Percentiles rank a stretch among this genome's conserved stretches.
Evolutionary conservation across 2,888 invertebrate genomes (phyloP).

Genomic region (Dusona sp.): DNA sequence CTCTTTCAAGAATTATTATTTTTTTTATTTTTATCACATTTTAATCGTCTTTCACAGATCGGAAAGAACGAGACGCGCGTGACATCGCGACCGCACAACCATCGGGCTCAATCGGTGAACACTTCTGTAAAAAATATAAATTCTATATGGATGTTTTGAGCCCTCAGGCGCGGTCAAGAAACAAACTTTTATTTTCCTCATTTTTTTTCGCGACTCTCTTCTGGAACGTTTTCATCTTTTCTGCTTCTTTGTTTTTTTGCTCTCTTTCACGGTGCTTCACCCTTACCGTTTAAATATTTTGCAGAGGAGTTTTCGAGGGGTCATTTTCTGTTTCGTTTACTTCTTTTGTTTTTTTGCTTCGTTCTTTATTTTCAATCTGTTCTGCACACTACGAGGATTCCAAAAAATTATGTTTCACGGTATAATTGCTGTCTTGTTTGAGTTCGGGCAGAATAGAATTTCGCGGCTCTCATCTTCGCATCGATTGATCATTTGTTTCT

Average conservation of each 20-base stretch:
- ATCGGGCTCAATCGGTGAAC: slow-evolving; percentile 83
- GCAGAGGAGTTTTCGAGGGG: slow-evolving; percentile 70
- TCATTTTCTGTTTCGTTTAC: slow-evolving; percentile 38
- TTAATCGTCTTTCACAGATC: slow-evolving; percentile 81
- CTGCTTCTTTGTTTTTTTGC: slow-evolving; percentile 51
- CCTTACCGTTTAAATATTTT: slow-evolving; percentile 65
- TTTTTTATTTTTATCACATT: slow-evolving; percentile 74
- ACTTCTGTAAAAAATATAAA: slow-evolving; percentile 84
- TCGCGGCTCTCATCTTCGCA: slow-evolving; percentile 73
- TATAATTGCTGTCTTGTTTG: slow-evolving; percentile 37
- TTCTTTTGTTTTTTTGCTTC: background rate
- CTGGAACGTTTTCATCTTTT: slow-evolving; percentile 67
- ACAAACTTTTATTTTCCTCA: slow-evolving; percentile 73
- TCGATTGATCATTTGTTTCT: slow-evolving; percentile 71
- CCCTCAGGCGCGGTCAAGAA: slow-evolving; percentile 77
- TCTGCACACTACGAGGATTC: slow-evolving; percentile 65
- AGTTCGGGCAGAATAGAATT: slow-evolving; percentile 72
- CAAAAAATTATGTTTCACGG: slow-evolving; percentile 65
- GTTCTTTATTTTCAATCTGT: slow-evolving; percentile 28
- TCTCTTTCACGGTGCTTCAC: slow-evolving; percentile 38
- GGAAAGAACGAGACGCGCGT: slow-evolving; percentile 80
- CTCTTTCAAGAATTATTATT: slow-evolving; percentile 74
- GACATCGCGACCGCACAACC: slow-evolving; percentile 78
- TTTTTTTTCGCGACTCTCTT: slow-evolving; percentile 72
- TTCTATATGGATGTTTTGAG: slow-evolving; percentile 83